Base-by-base conservation (phyloP, 2,797 vertebrate species). In the Parotocinclus haroldoi region DNA sequence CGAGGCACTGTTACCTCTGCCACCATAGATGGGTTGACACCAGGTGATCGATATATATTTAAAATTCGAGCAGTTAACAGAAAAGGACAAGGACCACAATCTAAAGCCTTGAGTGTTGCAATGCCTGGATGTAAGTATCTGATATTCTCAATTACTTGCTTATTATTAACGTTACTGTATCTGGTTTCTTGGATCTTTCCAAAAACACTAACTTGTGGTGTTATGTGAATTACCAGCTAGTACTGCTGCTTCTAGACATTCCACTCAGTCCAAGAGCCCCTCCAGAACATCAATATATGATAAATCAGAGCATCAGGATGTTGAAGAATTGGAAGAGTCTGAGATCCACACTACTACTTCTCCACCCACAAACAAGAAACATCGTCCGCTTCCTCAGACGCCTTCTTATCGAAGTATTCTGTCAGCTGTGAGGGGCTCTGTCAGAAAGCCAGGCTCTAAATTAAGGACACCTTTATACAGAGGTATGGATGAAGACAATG, bases 31-130 rank as follows among this genome's bases (percentile, higher is more conserved):
- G 93, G 92, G 67, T 91, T 99, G 58, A 92, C 89, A 72, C 94
- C 95, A 0, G 94, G 97, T 36, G 95, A 98, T 45, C 92, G 94
- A 58, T 99, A 98, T 81, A 90, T 99, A 85, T 99, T 99, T 85
- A 99, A 96, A 89, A 95, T 99, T 46, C 92, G 92, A 78, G 96
- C 94, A 48, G 91, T 93, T 68, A 99, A 99, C 88, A 88, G 96
- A 72, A 93, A 90, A 76, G 97, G 97, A 65, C 90, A 89, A 42
- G 96, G 97, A 73, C 97, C 97, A 66, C 93, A 95, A 78, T 97
- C 94, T 80, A 99, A 99, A 86, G 91, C 89, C 79, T 92, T 95
- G 84, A 91, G 92, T 73, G 91, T 99, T 0, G 85, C 77, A 76
- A 90, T 98, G 88, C 96, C 95, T 82, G 80, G 80, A 89, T 89